Base-by-base conservation (phyloP, 2,888 invertebrate genomes). In the Masnerella sp. region DNA sequence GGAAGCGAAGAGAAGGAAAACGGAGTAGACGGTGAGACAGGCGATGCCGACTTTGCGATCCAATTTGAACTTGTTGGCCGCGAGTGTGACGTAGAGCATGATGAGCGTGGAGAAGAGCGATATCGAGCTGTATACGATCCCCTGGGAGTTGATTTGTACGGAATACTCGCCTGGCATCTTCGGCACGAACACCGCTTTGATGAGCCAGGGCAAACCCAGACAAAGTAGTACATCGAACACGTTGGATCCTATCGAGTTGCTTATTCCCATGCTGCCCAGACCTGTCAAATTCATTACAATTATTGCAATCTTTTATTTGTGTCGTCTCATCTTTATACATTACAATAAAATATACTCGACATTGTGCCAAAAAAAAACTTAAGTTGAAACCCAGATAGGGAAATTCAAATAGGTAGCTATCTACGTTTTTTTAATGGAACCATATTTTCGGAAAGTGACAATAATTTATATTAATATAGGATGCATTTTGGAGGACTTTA, bases 211-310 rank as follows among this genome's bases (percentile, higher is more conserved):
- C 11, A 94, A 84, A 0, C 94, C 95, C 71, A 95, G 88, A 78
- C 95, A 95, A 0, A 94, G 88, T 3, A 95, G 87, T 25, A 95
- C 93, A 83, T 95, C 94, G 82, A 95, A 95, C 0, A 94, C 94
- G 83, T 95, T 95, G 0, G 95, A 95, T 12, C 94, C 94, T 43
- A 95, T 93, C 0, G 94, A 92, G 87, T 94, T 95, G 83, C 94
- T 93, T 61, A 95, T 90, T 0, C 94, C 95, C 94, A 94, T 94
- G 11, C 91, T 90, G 5, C 93, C 93, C 80, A 92, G 90, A 20
- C 93, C 94, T 61, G 52, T n/a, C 11, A 47, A 18, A 2, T 14
- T n/a, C n/a, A n/a, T n/a, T n/a, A n/a, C n/a, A n/a, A n/a, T n/a
- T n/a, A n/a, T n/a, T n/a, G n/a, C n/a, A n/a, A n/a, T n/a, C n/a